A percentile compares a stretch with the other conserved stretches of the same genome.
Conservation (phyloP, 2,797 vertebrate species). For the Gallinago nigripennis region DNA sequence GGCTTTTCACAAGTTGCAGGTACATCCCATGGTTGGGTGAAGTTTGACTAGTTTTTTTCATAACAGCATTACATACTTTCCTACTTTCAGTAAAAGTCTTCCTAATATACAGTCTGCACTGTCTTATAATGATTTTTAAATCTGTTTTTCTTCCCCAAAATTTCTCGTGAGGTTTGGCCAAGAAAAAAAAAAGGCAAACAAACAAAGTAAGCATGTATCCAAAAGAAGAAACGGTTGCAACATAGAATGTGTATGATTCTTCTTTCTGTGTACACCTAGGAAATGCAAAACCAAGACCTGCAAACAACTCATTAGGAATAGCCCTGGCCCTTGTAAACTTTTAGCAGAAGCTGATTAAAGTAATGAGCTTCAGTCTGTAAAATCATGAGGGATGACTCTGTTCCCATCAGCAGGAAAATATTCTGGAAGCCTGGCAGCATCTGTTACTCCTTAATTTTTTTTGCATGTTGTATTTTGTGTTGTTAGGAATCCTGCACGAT, state of each 20-base stretch:
- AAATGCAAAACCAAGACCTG: neutral
- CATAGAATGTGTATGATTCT: neutral
- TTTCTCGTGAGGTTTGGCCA: neutral
- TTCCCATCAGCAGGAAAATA: neutral
- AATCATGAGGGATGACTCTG: neutral
- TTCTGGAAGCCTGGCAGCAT: conserved; percentile 1
- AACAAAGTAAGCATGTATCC: neutral
- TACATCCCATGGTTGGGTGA: neutral
- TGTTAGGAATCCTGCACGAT: neutral
- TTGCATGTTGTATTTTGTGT: neutral
- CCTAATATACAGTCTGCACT: neutral
- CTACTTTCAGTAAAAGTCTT: neutral
- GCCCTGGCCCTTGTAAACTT: neutral
- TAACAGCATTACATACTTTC: neutral
- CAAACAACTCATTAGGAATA: neutral
- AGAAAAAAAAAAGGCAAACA: neutral
- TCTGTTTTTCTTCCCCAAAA: neutral
- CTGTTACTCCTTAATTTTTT: neutral
- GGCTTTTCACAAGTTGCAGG: neutral
- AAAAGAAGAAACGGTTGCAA: neutral
- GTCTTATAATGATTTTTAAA: neutral
- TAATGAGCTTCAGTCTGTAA: neutral
- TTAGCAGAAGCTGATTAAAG: neutral
- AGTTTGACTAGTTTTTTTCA: neutral
- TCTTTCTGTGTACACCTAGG: neutral